These are phyloP conservation scores for Smittia sp. DNA, from an alignment of 2,888 invertebrate species.

Conservation along the genomic window DNA sequence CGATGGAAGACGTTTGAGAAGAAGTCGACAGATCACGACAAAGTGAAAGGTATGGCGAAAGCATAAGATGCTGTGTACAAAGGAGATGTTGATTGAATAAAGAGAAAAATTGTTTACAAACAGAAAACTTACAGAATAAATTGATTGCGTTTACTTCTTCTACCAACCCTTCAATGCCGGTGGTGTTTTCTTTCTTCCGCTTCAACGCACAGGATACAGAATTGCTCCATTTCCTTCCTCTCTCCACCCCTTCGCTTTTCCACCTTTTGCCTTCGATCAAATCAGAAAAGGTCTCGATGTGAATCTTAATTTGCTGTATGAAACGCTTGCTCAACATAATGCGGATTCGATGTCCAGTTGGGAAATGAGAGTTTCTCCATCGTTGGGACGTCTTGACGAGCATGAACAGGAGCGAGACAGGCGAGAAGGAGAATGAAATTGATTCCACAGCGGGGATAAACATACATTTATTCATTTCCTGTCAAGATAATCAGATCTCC, in stretches of 20 bases:
- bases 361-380: slow-evolving; percentile 13
- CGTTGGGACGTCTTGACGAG: neutral
- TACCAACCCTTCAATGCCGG: too few species aligned
- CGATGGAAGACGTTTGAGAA: neutral
- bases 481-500: slow-evolving; percentile 24
- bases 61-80: neutral
- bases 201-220: too few species aligned
- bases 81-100: slow-evolving; percentile 5
- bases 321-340: neutral
- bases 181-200: too few species aligned
- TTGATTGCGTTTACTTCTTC: too few species aligned
- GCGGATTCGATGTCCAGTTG: slow-evolving; percentile 21
- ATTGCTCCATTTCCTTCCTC: neutral
- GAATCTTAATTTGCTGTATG: slow-evolving; percentile 33
- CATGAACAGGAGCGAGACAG: neutral
- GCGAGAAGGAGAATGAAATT: neutral
- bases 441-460: neutral
- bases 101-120: neutral
- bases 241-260: neutral
- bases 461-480: slow-evolving; percentile 26
- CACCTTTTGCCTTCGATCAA: neutral
- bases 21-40: neutral
- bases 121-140: neutral
- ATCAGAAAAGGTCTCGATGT: slow-evolving; percentile 26
- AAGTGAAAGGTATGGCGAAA: too few species aligned